These are phyloP conservation scores for Myocastor coypus DNA, from an alignment of 2,113 vertebrate genomes.

Conservation along the genomic window DNA sequence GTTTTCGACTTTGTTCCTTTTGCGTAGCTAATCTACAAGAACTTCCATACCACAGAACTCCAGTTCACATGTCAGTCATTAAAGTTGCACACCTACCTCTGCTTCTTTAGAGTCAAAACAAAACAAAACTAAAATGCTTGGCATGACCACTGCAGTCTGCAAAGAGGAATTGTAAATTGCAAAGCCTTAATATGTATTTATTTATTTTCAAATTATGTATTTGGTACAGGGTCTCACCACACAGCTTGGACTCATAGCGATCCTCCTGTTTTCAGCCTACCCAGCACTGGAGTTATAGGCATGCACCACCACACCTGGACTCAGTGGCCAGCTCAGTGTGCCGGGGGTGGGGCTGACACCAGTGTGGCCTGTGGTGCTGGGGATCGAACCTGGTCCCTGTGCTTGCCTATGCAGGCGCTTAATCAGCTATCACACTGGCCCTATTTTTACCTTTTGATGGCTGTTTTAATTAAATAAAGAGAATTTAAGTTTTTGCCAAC, in stretches of 20 bases:
- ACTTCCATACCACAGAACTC: neutral
- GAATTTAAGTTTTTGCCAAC: neutral
- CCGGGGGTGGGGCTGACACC: too few species aligned
- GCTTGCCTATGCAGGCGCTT: too few species aligned
- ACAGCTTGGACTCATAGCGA: too few species aligned
- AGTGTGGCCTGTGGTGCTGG: too few species aligned
- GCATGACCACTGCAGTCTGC: neutral
- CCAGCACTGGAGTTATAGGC: too few species aligned
- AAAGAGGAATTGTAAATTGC: neutral
- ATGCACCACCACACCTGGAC: too few species aligned
- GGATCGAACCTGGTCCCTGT: too few species aligned
- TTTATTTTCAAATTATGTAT: too few species aligned
- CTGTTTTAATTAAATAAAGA: neutral
- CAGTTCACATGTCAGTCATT: neutral
- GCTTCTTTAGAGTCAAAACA: slow-evolving; percentile 7
- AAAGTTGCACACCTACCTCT: neutral
- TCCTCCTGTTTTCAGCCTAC: too few species aligned
- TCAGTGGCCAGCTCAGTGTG: too few species aligned
- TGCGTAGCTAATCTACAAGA: neutral
- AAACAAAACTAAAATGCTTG: slow-evolving; percentile 6
- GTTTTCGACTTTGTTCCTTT: neutral
- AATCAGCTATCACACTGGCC: too few species aligned
- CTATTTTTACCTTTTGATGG: neutral
- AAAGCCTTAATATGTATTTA: neutral
- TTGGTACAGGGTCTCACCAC: too few species aligned